Conservation (phyloP, 2,888 invertebrate species). For the Lacanobia oleracea region DNA sequence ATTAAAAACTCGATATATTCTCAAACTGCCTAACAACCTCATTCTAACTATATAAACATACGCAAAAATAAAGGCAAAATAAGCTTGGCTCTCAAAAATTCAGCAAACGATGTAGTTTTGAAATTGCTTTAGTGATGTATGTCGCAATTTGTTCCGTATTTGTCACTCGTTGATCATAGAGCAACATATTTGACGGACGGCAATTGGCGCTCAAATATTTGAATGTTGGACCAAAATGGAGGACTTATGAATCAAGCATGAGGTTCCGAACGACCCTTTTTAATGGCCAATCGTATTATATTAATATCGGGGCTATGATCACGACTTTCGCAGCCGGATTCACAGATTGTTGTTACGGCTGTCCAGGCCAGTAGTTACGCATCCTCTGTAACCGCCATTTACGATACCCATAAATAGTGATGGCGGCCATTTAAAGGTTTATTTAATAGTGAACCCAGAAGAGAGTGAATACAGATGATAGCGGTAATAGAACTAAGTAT, state of each 20-base stretch:
- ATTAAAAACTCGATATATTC: too few species aligned
- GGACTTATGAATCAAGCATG: slow-evolving; percentile 5
- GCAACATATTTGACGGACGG: slow-evolving; percentile 2
- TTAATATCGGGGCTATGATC: slow-evolving; percentile 17
- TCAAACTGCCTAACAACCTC: too few species aligned
- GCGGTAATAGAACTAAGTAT: neutral
- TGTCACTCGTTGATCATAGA: slow-evolving; percentile 6
- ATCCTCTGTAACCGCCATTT: slow-evolving; percentile 17
- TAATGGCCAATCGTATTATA: slow-evolving; percentile 25
- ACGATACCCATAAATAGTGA: slow-evolving; percentile 22
- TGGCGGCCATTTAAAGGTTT: slow-evolving; percentile 11
- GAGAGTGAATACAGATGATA: neutral
- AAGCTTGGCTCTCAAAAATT: neutral
- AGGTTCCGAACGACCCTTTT: neutral
- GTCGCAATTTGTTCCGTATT: slow-evolving; percentile 18
- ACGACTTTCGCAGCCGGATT: slow-evolving; percentile 28
- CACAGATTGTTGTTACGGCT: slow-evolving; percentile 26
- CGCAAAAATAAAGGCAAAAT: slow-evolving; percentile 4
- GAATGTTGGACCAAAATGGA: neutral
- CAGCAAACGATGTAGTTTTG: slow-evolving; percentile 4
- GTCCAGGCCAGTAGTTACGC: slow-evolving; percentile 6
- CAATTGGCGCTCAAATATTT: slow-evolving; percentile 17
- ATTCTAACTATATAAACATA: neutral
- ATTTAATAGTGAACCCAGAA: slow-evolving; percentile 10
- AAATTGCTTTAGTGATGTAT: slow-evolving; percentile 31